Evolutionary conservation across 2,888 invertebrate genomes (phyloP).

Genomic region (Gymnocheta viridis): DNA sequence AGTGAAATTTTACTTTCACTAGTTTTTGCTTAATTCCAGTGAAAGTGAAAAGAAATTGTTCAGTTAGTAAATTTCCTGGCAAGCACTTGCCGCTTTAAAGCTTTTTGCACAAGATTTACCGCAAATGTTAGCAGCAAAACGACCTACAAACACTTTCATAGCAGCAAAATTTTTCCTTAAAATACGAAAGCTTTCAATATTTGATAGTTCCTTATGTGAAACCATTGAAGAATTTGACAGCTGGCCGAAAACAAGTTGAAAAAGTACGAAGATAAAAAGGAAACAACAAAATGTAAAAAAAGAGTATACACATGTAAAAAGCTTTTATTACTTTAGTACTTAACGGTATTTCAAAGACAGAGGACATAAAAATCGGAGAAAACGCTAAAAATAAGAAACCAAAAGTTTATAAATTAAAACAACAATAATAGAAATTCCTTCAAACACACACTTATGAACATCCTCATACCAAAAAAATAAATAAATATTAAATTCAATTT

Average conservation of each 20-base stretch:
- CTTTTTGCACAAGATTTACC: background rate
- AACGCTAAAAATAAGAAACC: slow-evolving; percentile 66
- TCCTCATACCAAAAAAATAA: background rate
- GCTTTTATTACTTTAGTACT: slow-evolving; percentile 74
- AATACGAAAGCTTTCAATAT: slow-evolving; percentile 27
- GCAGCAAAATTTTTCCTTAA: slow-evolving; percentile 50
- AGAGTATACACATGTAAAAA: slow-evolving; percentile 57
- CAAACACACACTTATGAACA: slow-evolving; percentile 25
- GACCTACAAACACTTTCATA: slow-evolving; percentile 38
- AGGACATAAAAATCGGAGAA: slow-evolving; percentile 69
- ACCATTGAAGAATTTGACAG: slow-evolving; percentile 44
- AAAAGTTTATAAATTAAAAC: slow-evolving; percentile 37
- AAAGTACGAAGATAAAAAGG: slow-evolving; percentile 11
- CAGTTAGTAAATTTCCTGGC: background rate
- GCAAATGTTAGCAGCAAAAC: slow-evolving; percentile 2
- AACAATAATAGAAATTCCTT: slow-evolving; percentile 11
- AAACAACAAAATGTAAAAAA: slow-evolving; percentile 5
- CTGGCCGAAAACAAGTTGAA: slow-evolving; percentile 13
- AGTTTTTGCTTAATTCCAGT: background rate
- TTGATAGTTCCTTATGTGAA: background rate
- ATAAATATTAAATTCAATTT: background rate
- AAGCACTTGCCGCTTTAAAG: slow-evolving; percentile 32
- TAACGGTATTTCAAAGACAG: slow-evolving; percentile 76
- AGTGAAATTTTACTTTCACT: slow-evolving; percentile 15
- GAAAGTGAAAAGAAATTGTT: slow-evolving; percentile 34